phyloP scores from a whole-genome alignment of 2,797 vertebrate genomes.

The Heterohyrax brucei region DNA sequence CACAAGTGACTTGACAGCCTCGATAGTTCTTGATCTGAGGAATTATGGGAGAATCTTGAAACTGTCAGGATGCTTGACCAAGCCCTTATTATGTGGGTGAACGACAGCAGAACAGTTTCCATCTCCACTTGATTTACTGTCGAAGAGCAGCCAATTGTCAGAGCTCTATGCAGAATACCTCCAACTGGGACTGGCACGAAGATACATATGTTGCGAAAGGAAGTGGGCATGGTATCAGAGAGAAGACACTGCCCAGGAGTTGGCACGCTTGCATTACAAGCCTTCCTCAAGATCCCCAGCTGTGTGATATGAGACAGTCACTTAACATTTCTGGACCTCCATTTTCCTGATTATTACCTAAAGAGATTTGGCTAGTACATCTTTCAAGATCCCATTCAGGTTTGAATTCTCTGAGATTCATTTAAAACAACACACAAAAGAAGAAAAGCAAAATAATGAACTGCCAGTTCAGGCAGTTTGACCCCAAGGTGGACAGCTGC shows the following conservation, averaged over 20 bases:
- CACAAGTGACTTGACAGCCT: constrained; percentile 42
- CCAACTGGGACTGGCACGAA: background rate
- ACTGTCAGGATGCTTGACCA: constrained; percentile 43
- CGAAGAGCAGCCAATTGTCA: background rate
- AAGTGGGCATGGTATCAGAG: background rate
- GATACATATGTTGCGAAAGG: background rate
- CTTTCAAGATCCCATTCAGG: background rate
- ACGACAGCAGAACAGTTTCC: background rate
- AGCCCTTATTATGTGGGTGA: background rate
- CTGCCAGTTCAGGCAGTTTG: constrained; percentile 19
- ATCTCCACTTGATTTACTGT: background rate
- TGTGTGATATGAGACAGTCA: background rate
- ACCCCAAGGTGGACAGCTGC: constrained; percentile 33
- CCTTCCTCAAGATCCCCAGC: constrained; percentile 28
- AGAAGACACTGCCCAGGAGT: background rate
- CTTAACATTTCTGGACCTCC: background rate
- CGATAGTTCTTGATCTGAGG: constrained; percentile 36
- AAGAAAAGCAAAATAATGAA: constrained; percentile 58
- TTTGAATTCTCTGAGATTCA: constrained; percentile 41
- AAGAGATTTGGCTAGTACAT: background rate
- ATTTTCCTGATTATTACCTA: constrained; percentile 45
- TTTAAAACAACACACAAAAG: constrained; percentile 70
- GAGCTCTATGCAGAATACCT: background rate
- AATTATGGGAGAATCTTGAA: constrained; percentile 66
- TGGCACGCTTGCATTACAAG: background rate